Evolutionary conservation across 2,797 vertebrate genomes (phyloP).

Genomic region (Ispidina picta): DNA sequence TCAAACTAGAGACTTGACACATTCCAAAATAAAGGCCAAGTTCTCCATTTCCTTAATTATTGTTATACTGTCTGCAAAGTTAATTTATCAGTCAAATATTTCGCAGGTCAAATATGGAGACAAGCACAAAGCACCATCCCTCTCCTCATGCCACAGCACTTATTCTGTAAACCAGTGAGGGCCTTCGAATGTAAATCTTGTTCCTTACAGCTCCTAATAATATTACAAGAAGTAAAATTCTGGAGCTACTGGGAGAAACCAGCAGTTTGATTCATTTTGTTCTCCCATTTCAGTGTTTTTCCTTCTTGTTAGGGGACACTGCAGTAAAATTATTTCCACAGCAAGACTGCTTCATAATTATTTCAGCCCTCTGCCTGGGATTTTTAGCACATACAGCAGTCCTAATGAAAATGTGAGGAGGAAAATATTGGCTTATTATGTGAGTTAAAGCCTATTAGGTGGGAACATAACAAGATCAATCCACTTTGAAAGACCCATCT

Average conservation of each 20-base stretch:
- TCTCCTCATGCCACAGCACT: neutral
- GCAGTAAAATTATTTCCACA: neutral
- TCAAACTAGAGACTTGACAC: neutral
- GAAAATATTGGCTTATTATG: neutral
- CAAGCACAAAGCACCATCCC: neutral
- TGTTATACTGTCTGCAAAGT: neutral
- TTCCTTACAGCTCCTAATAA: neutral
- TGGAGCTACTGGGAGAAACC: neutral
- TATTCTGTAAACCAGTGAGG: neutral
- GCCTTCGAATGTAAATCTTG: neutral
- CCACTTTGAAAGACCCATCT: neutral
- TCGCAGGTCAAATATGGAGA: neutral
- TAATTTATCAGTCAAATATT: neutral
- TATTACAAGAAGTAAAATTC: neutral
- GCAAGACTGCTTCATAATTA: neutral
- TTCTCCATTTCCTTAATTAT: neutral
- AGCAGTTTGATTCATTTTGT: neutral
- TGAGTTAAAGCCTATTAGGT: neutral
- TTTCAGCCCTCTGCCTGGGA: fast-evolving
- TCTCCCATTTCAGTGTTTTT: neutral
- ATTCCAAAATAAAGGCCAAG: neutral
- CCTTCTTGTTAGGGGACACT: neutral
- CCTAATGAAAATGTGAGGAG: neutral
- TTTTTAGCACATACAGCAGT: neutral
- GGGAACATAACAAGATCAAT: neutral